Evolutionary conservation across 2,888 invertebrate species (phyloP), one percentile per base, ranked within the genome.

Genomic region (Epistrophe grossulariae): DNA sequence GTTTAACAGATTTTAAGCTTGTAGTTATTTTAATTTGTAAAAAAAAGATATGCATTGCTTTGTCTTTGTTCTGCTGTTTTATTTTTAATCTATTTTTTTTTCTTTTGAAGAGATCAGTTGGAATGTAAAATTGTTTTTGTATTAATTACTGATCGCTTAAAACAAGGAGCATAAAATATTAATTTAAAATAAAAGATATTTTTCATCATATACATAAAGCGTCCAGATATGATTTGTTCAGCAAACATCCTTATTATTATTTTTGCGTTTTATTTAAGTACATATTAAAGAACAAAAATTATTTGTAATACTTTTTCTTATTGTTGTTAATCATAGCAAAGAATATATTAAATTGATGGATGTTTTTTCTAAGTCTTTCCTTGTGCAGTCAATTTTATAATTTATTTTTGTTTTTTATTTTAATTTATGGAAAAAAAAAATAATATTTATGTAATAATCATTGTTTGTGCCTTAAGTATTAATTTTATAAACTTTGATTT

Each of bases 41-140:
- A 74, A 52, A 76, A 74, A 87, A 83, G 87, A 87, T 83, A 87
- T 87, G 87, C 87, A 87, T 87, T 83, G 83, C 79, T 87, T 76
- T 87, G 79, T 79, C 73, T 78, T 62, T 70, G 66, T 79, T 76
- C 59, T 50, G 48, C 64, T 78, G 64, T 71, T 55, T 52, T n/a
- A n/a, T 38, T 11, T 48, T 10, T 10, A 24, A 0, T 28, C 31
- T 28, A 55, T 15, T 71, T 24, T 5, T 19, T 55, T 15, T 71
- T 24, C 2, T 19, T 55, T 13, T 48, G 13, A 24, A 59, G 83
- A 79, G 87, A 87, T 87, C 87, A 87, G 83, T 79, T 79, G 83
- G 83, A 83, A 83, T 83, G 83, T 84, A 31, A 38, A 35, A 31
- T 62, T 64, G 15, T 57, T 38, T 57, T 45, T 64, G 24, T 35